phyloP scores from a whole-genome alignment of 2,113 vertebrate species.

The Chaetodon auriga region DNA sequence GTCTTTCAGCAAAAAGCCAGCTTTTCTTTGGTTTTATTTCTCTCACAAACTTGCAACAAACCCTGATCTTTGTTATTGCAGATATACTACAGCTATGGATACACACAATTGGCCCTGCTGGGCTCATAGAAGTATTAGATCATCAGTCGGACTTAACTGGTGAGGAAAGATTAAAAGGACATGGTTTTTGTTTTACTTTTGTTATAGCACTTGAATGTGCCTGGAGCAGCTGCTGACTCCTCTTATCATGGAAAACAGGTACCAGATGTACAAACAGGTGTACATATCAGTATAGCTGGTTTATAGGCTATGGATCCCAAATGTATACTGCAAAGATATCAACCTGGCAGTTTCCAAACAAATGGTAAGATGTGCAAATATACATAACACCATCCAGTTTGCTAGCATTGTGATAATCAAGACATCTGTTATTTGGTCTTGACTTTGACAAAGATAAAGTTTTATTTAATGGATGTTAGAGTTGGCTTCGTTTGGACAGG shows the following conservation, averaged over 20 bases:
- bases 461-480: conserved; percentile 35
- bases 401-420: conserved; percentile 17
- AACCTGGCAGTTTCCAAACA: conserved; percentile 22
- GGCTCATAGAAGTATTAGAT: conserved; percentile 36
- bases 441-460: conserved; percentile 17
- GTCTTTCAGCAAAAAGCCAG: conserved; percentile 33
- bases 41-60: conserved; percentile 19
- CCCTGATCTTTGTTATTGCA: conserved; percentile 5
- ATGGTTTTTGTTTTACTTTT: conserved; percentile 43
- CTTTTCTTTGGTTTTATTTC: conserved; percentile 33
- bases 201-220: conserved; percentile 27
- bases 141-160: conserved; percentile 24
- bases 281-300: conserved; percentile 22
- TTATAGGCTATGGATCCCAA: conserved; percentile 29
- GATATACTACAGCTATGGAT: neutral
- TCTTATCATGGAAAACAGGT: conserved; percentile 54
- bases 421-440: conserved; percentile 57
- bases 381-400: conserved; percentile 6
- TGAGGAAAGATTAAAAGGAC: conserved; percentile 43
- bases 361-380: conserved; percentile 42
- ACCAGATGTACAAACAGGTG: conserved; percentile 62
- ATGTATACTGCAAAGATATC: conserved; percentile 38
- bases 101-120: conserved; percentile 6
- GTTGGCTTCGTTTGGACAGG: conserved; percentile 20
- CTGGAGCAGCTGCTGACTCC: neutral